phyloP scores from a whole-genome alignment of 2,797 vertebrate species.

The Galagoides demidoff region DNA sequence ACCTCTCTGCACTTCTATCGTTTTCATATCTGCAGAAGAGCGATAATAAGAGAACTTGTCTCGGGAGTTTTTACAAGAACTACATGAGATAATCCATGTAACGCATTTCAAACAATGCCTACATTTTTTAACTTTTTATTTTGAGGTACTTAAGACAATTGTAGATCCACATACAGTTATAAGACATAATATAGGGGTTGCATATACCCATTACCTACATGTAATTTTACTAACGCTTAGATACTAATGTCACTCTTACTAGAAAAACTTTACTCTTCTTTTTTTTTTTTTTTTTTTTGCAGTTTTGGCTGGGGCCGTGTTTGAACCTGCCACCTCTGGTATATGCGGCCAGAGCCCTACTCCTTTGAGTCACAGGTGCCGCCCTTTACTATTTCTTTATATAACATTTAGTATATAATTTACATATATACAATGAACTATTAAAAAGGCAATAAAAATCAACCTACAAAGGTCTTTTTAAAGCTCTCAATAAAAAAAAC shows the following conservation, averaged over 20 bases:
- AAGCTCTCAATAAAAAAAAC: background rate
- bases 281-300: too few relatives aligned
- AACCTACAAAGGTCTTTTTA: background rate
- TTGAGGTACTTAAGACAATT: background rate
- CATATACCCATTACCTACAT: background rate
- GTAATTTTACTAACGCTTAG: background rate
- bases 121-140: background rate
- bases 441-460: conserved; percentile 6
- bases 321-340: too few relatives aligned
- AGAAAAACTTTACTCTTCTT: background rate
- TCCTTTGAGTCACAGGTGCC: too few relatives aligned
- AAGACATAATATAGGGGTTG: background rate
- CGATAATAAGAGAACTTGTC: background rate
- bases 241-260: background rate
- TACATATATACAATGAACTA: conserved; percentile 19
- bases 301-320: too few relatives aligned
- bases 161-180: background rate
- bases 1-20: background rate
- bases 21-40: background rate
- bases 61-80: background rate
- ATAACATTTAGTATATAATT: background rate
- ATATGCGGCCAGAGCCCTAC: too few relatives aligned
- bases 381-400: background rate
- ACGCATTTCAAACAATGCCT: background rate
- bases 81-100: background rate